Evolutionary conservation across 2,113 vertebrate genomes (phyloP).

Genomic region (Sphaerodactylus townsendi): DNA sequence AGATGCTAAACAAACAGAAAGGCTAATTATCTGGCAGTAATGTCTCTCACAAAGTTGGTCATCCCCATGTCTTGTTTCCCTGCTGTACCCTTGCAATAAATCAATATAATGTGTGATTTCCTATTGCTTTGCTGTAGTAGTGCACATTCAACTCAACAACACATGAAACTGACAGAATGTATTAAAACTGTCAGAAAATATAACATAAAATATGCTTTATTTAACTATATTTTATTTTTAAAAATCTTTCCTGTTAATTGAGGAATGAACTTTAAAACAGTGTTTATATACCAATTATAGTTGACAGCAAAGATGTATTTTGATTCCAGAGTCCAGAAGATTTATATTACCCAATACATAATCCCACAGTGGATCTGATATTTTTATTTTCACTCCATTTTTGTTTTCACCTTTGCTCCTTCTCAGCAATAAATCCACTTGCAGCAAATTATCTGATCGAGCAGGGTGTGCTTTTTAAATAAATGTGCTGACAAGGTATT

Average conservation of each 20-base stretch:
- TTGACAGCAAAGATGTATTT: constrained; percentile 40
- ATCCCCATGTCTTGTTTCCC: constrained; percentile 67
- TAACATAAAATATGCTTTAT: constrained; percentile 8
- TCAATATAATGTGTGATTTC: constrained; percentile 64
- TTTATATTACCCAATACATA: constrained; percentile 26
- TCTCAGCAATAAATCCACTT: constrained; percentile 34
- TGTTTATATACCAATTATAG: constrained; percentile 3
- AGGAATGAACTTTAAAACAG: constrained; percentile 37
- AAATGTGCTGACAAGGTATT: not conserved
- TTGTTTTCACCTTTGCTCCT: constrained; percentile 34
- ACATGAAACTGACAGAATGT: constrained; percentile 44
- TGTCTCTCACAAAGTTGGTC: constrained; percentile 57
- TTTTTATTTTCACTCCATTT: constrained; percentile 38
- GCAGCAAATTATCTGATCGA: constrained; percentile 10
- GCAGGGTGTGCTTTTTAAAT: not conserved
- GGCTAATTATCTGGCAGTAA: constrained; percentile 80
- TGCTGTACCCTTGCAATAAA: constrained; percentile 65
- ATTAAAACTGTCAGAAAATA: constrained; percentile 23
- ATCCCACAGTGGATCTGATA: constrained; percentile 5
- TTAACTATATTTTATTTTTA: not conserved
- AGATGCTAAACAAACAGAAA: constrained; percentile 79
- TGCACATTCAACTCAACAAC: constrained; percentile 31
- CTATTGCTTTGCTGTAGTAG: constrained; percentile 14
- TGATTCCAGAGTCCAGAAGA: constrained; percentile 30
- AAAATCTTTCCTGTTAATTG: constrained; percentile 42